Evolutionary conservation across 2,113 vertebrate genomes (phyloP), one percentile per base, ranked within the genome.

Genomic region (Ceuthmochares aereus): DNA sequence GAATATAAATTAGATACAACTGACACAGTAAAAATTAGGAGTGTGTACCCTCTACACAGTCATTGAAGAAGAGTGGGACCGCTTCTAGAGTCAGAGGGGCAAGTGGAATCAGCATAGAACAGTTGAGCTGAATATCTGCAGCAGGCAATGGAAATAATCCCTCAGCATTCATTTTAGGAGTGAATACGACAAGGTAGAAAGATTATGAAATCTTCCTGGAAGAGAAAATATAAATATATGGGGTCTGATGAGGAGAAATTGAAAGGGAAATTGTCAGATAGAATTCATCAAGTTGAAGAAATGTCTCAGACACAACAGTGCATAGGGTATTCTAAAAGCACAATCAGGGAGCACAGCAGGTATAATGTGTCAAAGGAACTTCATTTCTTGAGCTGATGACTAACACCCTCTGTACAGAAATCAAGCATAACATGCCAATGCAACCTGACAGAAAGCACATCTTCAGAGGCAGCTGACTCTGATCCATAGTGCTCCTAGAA

Each of bases 381-480:
- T 14, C 52, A 1, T 30, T 60, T 69, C 84, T 15, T 7, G 73
- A 37, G 68, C 73, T 77, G 84, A 12, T 64, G 80, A 36, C 56
- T 58, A 15, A 55, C 43, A n/a, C 20, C 64, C 3, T 26, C 52
- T 20, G 56, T 8, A 9, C 25, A 67, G 91, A 68, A 75, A 70
- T 63, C 13, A 9, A n/a, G 72, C 0, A 1, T 10, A 21, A 34
- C 6, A 5, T 6, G 6, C n/a, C 78, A 43, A 27, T 6, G 25
- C 42, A 52, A 20, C 60, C 73, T 78, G 91, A 45, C 76, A 42
- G 64, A 22, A 45, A 30, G 64, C 76, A 27, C 79, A 90, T 7
- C 72, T 20, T 20, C 6, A 0, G 63, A 36, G 36, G 37, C 58
- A 67, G 64, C 84, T 42, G 62, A 42, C 47, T 52, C 70, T 8